Evolutionary conservation across 2,113 vertebrate species (phyloP).

Genomic region (Nerophis lumbriciformis): DNA sequence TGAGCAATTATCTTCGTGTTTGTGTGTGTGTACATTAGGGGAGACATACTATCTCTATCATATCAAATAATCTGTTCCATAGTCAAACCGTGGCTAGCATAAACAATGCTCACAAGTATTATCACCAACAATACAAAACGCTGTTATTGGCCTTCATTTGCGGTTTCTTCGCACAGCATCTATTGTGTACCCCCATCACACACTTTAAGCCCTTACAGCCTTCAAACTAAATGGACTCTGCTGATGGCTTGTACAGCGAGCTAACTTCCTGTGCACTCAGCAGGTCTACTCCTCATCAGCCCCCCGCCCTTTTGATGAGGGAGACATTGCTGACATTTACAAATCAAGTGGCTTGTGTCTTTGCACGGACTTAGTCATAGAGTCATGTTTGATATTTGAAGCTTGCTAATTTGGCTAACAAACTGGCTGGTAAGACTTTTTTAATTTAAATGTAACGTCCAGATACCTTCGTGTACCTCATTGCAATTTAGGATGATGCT

Average conservation of each 20-base stretch:
- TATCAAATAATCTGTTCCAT: too few relatives aligned
- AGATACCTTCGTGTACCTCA: neutral
- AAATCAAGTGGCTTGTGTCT: constrained; percentile 32
- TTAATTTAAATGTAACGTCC: constrained; percentile 18
- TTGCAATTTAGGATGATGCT: neutral
- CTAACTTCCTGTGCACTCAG: constrained; percentile 43
- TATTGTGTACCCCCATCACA: neutral
- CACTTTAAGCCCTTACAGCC: constrained; percentile 33
- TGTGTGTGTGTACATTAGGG: too few relatives aligned
- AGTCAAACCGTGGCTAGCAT: too few relatives aligned
- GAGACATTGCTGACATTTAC: constrained; percentile 56
- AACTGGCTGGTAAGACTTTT: constrained; percentile 16
- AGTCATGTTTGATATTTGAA: constrained; percentile 14
- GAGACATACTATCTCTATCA: too few relatives aligned
- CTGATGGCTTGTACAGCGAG: constrained; percentile 36
- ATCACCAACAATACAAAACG: too few relatives aligned
- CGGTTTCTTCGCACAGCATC: neutral
- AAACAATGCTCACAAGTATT: too few relatives aligned
- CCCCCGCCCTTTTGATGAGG: constrained; percentile 11
- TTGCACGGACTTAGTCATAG: constrained; percentile 17
- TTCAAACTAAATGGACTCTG: constrained; percentile 22
- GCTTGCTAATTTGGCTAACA: constrained; percentile 45
- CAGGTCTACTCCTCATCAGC: constrained; percentile 23
- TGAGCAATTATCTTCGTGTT: too few relatives aligned
- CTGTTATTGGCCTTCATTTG: neutral